Conservation (phyloP, 2,113 vertebrate species). For the Melanerpes formicivorus region DNA sequence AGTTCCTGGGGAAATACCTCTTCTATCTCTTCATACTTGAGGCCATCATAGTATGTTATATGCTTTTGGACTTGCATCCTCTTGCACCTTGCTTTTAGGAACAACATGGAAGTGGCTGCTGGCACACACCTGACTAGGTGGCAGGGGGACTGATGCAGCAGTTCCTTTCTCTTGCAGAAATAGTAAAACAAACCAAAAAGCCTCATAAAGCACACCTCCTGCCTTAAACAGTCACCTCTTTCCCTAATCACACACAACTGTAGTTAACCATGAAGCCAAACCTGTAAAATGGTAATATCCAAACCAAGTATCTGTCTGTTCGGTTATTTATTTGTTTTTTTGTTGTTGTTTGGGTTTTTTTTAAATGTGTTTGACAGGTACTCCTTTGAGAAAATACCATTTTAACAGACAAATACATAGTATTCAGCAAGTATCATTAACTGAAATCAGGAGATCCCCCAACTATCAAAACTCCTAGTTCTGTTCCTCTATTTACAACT, state of each 20-base stretch:
- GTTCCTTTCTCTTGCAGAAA: neutral
- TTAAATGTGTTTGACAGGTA: neutral
- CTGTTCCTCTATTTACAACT: neutral
- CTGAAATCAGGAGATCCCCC: neutral
- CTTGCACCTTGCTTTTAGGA: neutral
- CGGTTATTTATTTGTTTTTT: too few relatives aligned
- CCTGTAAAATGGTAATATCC: neutral
- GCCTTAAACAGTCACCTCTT: neutral
- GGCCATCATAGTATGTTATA: neutral
- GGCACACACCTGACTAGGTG: neutral
- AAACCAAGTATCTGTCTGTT: neutral
- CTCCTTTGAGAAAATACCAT: neutral
- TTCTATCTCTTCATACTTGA: neutral
- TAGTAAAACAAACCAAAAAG: neutral
- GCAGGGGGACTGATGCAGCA: neutral
- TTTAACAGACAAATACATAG: neutral
- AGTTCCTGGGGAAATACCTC: neutral
- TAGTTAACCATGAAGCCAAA: neutral
- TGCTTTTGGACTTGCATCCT: neutral
- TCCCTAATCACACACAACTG: neutral
- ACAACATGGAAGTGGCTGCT: neutral
- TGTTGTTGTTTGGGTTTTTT: neutral
- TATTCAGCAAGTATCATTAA: neutral
- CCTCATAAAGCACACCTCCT: neutral
- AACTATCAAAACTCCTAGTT: accelerated